Percentiles rank a stretch among this genome's conserved stretches.
phyloP scores from a whole-genome alignment of 2,113 vertebrate genomes.

The Piliocolobus tephrosceles region DNA sequence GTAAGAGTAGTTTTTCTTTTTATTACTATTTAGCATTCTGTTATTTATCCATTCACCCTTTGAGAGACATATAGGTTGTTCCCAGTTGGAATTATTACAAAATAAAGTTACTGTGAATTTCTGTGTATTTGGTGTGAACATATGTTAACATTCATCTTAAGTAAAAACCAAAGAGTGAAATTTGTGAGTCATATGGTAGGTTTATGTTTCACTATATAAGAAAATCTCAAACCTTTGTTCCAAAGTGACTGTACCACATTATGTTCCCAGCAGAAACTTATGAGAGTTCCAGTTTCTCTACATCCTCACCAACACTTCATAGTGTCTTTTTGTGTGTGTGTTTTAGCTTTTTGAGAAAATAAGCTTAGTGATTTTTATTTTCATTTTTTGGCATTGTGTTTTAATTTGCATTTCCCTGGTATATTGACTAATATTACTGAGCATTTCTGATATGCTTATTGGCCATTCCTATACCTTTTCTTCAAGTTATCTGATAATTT shows the following conservation, averaged over 20 bases:
- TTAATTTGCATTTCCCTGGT: neutral
- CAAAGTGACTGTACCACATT: neutral
- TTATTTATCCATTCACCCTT: neutral
- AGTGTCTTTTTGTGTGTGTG: neutral
- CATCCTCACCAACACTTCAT: neutral
- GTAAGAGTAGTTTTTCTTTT: neutral
- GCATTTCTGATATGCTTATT: neutral
- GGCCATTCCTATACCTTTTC: neutral
- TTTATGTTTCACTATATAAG: neutral
- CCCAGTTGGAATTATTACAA: neutral
- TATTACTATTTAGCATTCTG: neutral
- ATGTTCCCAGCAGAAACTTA: neutral
- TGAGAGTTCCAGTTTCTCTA: constrained; percentile 17
- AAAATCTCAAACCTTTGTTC: neutral
- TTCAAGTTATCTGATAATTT: neutral
- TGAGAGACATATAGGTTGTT: neutral
- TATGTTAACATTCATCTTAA: neutral
- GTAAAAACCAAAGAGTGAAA: neutral
- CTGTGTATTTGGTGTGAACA: neutral
- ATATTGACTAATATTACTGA: neutral
- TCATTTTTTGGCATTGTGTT: neutral
- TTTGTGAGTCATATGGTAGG: neutral
- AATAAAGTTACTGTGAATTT: neutral
- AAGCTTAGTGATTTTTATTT: neutral
- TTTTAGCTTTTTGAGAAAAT: neutral